Conservation (phyloP, 2,113 vertebrate species). For the Archilochus colubris region DNA sequence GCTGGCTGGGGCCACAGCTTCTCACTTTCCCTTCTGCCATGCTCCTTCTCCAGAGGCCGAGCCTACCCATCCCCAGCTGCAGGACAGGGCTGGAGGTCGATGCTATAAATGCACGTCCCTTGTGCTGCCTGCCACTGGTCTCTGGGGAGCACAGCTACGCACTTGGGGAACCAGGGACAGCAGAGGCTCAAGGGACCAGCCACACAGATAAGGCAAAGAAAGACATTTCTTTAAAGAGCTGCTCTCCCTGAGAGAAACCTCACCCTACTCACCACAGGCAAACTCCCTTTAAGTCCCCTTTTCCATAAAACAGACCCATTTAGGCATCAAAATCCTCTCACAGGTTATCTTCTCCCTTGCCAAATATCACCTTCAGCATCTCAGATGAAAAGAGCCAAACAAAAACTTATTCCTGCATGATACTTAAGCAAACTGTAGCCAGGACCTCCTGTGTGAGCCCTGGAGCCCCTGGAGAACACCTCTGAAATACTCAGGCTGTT, state of each 20-base stretch:
- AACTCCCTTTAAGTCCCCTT: background rate
- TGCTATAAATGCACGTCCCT: constrained; percentile 34
- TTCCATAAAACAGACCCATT: background rate
- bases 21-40: background rate
- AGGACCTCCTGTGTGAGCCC: background rate
- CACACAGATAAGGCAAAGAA: background rate
- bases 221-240: background rate
- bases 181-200: background rate
- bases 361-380: background rate
- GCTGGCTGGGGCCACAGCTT: background rate
- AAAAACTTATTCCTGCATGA: rapidly evolving
- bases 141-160: background rate
- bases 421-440: rapidly evolving
- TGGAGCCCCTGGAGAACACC: background rate
- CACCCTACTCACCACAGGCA: background rate
- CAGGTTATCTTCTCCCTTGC: background rate
- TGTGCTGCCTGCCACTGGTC: background rate
- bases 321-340: background rate
- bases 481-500: background rate
- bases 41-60: background rate
- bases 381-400: background rate
- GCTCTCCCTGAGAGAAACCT: no score
- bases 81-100: background rate
- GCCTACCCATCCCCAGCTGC: background rate
- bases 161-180: constrained; percentile 16